Evolutionary conservation across 1,140 invertebrate species (phyloP), one percentile per base, ranked within the genome.

Genomic region (Drosophila kanapiae): DNA sequence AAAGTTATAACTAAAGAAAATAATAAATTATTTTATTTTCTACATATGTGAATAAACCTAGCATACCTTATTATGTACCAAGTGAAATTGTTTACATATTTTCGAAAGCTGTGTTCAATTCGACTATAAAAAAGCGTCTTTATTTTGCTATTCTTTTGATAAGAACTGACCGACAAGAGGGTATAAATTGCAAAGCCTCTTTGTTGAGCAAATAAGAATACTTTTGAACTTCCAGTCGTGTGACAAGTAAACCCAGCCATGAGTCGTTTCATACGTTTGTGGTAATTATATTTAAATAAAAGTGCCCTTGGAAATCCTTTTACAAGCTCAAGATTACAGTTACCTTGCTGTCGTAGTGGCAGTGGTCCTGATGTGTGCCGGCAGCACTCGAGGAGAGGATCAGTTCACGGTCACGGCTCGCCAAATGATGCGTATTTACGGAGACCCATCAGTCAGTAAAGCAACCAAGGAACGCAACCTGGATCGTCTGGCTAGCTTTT

Each of bases 61-160:
- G 11, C 31, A 35, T 53, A 53, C 51, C 16, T 53, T 35, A 7
- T 18, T 13, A 33, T 0, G n/a, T 18, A 35, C 33, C 7, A 14
- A 37, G 7, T 54, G 16, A 14, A 54, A 54, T 54, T 18, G 35
- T 51, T 11, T 49, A 29, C 6, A 16, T 33, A 51, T 53, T 35
- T 14, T 37, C 16, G 11, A 13, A 49, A 18, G 16, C 51, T 9
- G 6, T 1, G 6, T 4, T 18, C 16, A 6, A 54, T 35, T 54
- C 11, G 35, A 18, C 16, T 37, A 35, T 35, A 37, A 14, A 37
- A 2, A 23, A 10, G 7, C 1, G 27, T 49, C 11, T 54, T 37
- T 54, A 54, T 14, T 35, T 13, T 3, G 31, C 10, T 9, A 10
- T 53, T 6, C 7, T 54, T 38, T 35, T 56, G 53, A 56, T 56